Percentiles rank a stretch among this genome's conserved stretches.
Evolutionary conservation across 2,797 vertebrate species (phyloP).

Genomic region (Falco peregrinus): DNA sequence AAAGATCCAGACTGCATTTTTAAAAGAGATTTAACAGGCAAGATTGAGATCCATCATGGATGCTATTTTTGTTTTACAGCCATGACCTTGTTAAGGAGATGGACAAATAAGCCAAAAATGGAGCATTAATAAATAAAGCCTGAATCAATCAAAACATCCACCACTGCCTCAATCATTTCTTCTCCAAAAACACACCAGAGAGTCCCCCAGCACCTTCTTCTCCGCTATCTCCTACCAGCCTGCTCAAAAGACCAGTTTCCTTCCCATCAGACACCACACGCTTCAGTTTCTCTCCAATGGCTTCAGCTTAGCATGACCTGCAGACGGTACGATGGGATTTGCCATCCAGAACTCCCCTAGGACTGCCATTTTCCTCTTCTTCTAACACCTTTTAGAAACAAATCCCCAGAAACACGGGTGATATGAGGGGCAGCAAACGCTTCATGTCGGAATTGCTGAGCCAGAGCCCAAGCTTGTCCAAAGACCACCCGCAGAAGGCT

Average conservation of each 20-base stretch:
- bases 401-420: neutral
- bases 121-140: constrained; percentile 16
- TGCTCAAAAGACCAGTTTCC: neutral
- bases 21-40: constrained; percentile 3
- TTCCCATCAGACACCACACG: rapidly evolving
- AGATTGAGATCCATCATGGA: neutral
- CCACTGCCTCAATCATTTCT: rapidly evolving
- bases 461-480: neutral
- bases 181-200: rapidly evolving
- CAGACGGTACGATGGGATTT: rapidly evolving
- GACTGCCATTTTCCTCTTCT: too few relatives aligned
- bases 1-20: neutral
- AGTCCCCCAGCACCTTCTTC: neutral
- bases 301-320: neutral
- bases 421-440: neutral
- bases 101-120: constrained; percentile 22
- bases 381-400: too few relatives aligned
- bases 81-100: constrained; percentile 21
- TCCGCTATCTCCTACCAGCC: neutral
- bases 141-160: neutral
- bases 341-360: neutral
- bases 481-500: neutral
- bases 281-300: too few relatives aligned
- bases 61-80: constrained; percentile 32
- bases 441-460: neutral